Conservation (phyloP, 2,888 invertebrate genomes). For the Aproaerema taeniolella region DNA sequence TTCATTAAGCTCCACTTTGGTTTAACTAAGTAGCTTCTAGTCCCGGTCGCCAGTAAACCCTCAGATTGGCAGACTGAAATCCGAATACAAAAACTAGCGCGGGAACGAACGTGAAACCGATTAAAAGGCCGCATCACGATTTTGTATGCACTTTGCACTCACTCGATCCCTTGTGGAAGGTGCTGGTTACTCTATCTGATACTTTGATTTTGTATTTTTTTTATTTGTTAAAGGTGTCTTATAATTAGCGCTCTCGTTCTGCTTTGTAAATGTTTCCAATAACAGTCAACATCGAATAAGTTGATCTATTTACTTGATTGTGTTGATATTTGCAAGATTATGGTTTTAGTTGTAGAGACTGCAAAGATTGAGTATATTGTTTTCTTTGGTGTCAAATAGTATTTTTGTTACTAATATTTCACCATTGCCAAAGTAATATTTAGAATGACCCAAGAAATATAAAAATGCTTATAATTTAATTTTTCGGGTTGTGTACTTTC, state of each 20-base stretch:
- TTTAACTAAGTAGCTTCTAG: slow-evolving; percentile 24
- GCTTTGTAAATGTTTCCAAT: slow-evolving; percentile 38
- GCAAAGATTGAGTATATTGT: too few relatives aligned
- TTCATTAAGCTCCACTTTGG: slow-evolving; percentile 45
- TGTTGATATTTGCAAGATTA: too few relatives aligned
- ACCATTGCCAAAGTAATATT: too few relatives aligned
- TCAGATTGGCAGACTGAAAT: slow-evolving; percentile 69
- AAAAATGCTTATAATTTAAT: too few relatives aligned
- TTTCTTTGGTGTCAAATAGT: too few relatives aligned
- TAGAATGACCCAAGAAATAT: too few relatives aligned
- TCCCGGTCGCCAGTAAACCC: slow-evolving; percentile 47
- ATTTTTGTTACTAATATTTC: too few relatives aligned
- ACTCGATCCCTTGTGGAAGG: slow-evolving; percentile 58
- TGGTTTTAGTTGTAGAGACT: too few relatives aligned
- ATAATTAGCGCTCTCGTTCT: slow-evolving; percentile 59
- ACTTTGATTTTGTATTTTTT: slow-evolving; percentile 60
- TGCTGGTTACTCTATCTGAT: slow-evolving; percentile 48
- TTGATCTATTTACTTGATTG: too few relatives aligned
- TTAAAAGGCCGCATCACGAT: slow-evolving; percentile 77
- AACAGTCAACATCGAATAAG: too few relatives aligned
- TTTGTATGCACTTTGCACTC: slow-evolving; percentile 77
- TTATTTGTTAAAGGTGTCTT: slow-evolving; percentile 52
- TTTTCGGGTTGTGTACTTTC: too few relatives aligned
- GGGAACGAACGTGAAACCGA: slow-evolving; percentile 74
- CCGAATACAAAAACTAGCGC: slow-evolving; percentile 73